Conservation (phyloP, 35 echinoderm and acorn worm species). For the Ophiothrix spiculata region DNA sequence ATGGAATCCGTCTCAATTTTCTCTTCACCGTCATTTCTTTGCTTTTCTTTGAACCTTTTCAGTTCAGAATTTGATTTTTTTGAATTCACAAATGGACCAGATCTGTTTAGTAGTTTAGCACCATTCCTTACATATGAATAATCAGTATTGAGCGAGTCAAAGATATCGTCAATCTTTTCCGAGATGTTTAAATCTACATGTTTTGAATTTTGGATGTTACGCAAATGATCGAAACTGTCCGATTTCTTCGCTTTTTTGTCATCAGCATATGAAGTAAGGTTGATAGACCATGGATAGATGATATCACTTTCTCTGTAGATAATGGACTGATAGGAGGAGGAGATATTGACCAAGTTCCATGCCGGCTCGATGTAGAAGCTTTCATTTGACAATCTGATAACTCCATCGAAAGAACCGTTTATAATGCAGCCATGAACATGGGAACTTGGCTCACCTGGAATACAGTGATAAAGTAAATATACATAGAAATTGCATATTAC, state of each 20-base stretch:
- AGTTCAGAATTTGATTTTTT: neutral
- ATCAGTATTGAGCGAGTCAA: neutral
- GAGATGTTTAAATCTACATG: neutral
- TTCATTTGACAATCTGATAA: constrained; percentile 11
- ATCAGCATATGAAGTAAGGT: neutral
- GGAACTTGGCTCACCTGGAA: constrained; percentile 4
- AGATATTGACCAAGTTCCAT: neutral
- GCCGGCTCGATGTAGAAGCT: constrained; percentile 32
- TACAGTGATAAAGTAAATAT: neutral
- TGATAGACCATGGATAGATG: neutral
- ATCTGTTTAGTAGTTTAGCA: neutral
- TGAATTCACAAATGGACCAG: neutral
- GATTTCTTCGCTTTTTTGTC: neutral
- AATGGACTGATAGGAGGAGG: constrained; percentile 9
- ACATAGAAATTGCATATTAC: neutral
- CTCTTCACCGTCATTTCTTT: neutral
- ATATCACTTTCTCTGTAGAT: constrained; percentile 33
- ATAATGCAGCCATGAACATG: constrained; percentile 19
- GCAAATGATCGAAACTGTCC: neutral
- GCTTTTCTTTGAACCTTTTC: neutral
- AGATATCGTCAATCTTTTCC: neutral
- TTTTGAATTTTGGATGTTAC: neutral
- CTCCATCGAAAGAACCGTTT: constrained; percentile 33
- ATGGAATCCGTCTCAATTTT: neutral
- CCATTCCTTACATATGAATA: neutral